Evolutionary conservation across 2,113 vertebrate species (phyloP), one percentile per base, ranked within the genome.

Genomic region (Trogon surrucura): DNA sequence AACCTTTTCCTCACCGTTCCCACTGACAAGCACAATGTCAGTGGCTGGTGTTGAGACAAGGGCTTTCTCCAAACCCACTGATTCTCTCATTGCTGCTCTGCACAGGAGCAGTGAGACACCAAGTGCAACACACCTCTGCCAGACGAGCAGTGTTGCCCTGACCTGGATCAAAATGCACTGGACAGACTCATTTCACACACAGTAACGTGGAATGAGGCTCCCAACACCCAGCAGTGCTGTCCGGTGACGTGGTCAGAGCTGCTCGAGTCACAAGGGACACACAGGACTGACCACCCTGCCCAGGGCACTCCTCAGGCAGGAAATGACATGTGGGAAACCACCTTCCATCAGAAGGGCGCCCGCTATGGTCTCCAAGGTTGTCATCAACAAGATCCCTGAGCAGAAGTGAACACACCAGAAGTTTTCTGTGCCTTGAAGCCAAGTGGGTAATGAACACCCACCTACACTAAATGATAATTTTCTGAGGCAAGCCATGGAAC

Each of bases 331-430:
- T 7, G 4, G 19, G 19, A 79, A 82, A 56, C 20, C 10, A 48
- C 5, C 5, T 65, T 36, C 66, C 51, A 72, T 78, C 58, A 62
- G 32, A 65, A 61, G 2, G 11, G 6, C 15, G 6, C 23, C 50
- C 0, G 1, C 17, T 69, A 13, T 2, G 44, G 19, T 47, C 23
- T 54, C 2, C 2, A 34, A 38, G 6, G 65, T 26, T 45, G 29
- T 69, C 22, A 18, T 20, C 54, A 66, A 10, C 45, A 82, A 60
- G 26, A 83, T 45, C 6, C 56, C 10, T 0, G 0, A 75, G 36
- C 6, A 27, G 10, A n/a, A 16, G 20, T 10, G 8, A 47, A 58
- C 15, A 67, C 25, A 30, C 5, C 19, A 4, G 4, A 29, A 32
- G 21, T 30, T 34, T 70, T 64, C 34, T 10, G 4, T 41, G 45